Conservation (phyloP, 1,140 invertebrate genomes). For the Heliothis subflexa region DNA sequence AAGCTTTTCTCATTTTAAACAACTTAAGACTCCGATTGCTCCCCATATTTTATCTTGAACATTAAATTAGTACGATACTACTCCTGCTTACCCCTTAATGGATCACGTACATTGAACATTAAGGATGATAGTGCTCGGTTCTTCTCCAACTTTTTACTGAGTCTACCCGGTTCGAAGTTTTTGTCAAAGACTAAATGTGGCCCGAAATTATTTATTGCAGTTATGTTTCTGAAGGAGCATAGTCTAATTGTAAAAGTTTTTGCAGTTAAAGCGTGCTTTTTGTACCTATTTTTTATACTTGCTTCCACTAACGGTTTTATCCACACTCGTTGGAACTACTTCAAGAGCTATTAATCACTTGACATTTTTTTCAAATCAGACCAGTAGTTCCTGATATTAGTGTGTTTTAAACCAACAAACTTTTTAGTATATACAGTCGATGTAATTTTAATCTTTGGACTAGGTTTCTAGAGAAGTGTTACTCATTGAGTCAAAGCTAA, state of each 20-base stretch:
- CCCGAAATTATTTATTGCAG: slow-evolving; percentile 30
- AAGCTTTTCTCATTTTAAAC: background rate
- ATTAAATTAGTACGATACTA: slow-evolving; percentile 39
- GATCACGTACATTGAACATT: slow-evolving; percentile 53
- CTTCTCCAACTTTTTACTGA: slow-evolving; percentile 38
- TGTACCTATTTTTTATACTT: too few species aligned
- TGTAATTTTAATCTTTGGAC: too few species aligned
- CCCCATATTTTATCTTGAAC: slow-evolving; percentile 14
- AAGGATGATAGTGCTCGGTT: slow-evolving; percentile 38
- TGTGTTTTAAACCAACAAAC: too few species aligned
- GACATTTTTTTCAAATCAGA: too few species aligned
- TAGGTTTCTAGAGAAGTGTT: too few species aligned
- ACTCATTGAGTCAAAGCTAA: too few species aligned
- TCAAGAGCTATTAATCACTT: too few species aligned
- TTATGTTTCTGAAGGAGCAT: background rate
- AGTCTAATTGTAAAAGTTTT: background rate
- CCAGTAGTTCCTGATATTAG: too few species aligned
- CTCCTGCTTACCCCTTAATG: slow-evolving; percentile 44
- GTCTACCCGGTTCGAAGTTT: slow-evolving; percentile 11
- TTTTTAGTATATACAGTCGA: too few species aligned
- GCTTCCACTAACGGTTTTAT: background rate
- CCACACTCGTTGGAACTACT: background rate
- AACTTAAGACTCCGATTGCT: background rate
- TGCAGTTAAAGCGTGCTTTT: background rate
- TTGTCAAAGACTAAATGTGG: slow-evolving; percentile 31